Percentiles rank a stretch among this genome's conserved stretches.
Evolutionary conservation across 2,888 invertebrate species (phyloP).

Genomic region (Lasioglossum figueresi): DNA sequence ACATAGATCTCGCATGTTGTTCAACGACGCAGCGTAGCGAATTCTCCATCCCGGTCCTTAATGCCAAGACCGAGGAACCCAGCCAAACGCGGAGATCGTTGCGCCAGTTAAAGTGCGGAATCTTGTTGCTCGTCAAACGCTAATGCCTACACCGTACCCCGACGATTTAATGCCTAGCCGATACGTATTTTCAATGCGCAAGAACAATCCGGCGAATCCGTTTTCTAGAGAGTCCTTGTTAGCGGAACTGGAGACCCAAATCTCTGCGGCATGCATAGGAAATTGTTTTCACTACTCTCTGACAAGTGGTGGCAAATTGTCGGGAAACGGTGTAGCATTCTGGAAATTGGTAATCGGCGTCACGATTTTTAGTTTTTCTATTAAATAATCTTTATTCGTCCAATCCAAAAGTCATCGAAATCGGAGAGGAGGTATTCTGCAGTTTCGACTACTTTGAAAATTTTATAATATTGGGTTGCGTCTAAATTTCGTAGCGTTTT

Average conservation of each 20-base stretch:
- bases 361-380: background rate
- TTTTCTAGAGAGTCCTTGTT: slow-evolving; percentile 16
- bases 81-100: slow-evolving; percentile 35
- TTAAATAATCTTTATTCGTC: no score
- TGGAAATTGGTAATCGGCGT: no score
- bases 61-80: slow-evolving; percentile 34
- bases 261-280: background rate
- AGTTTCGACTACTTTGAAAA: no score
- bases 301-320: background rate
- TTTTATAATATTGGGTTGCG: no score
- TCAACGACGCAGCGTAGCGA: background rate
- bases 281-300: background rate
- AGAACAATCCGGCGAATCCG: slow-evolving; percentile 35
- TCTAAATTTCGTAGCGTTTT: no score
- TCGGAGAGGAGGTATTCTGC: no score
- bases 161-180: slow-evolving; percentile 53
- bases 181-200: slow-evolving; percentile 44
- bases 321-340: no score
- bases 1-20: background rate
- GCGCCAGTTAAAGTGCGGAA: slow-evolving; percentile 61
- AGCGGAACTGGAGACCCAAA: background rate
- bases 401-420: no score
- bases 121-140: slow-evolving; percentile 62
- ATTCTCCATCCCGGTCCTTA: slow-evolving; percentile 6
- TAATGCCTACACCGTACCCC: slow-evolving; percentile 41